A percentile compares a stretch with the other conserved stretches of the same genome.
These are phyloP conservation scores for Celastrina argiolus DNA, from an alignment of 2,888 invertebrate species.

Conservation along the genomic window DNA sequence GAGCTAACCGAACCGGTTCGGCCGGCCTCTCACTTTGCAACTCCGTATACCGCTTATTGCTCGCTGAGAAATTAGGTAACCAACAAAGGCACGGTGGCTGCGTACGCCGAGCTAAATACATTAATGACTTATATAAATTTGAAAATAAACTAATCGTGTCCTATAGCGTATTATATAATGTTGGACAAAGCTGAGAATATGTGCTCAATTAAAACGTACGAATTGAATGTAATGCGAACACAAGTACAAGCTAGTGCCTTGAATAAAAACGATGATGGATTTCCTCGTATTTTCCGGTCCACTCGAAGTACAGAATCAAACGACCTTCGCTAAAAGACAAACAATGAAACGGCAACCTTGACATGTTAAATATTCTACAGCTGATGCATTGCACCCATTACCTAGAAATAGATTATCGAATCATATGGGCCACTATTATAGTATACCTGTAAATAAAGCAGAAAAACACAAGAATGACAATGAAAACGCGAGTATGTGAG, in stretches of 20 bases:
- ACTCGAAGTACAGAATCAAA: constrained; percentile 53
- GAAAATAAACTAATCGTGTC: constrained; percentile 42
- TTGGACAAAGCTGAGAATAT: constrained; percentile 19
- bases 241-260: constrained; percentile 54
- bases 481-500: constrained; percentile 56
- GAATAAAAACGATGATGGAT: constrained; percentile 69
- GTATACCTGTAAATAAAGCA: constrained; percentile 42
- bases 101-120: constrained; percentile 54
- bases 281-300: constrained; percentile 74
- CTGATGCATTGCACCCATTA: constrained; percentile 62
- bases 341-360: constrained; percentile 74
- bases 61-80: constrained; percentile 75
- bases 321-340: constrained; percentile 73
- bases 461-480: constrained; percentile 35
- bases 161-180: constrained; percentile 20
- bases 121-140: constrained; percentile 46
- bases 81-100: constrained; percentile 64
- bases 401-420: constrained; percentile 61
- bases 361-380: constrained; percentile 60
- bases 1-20: constrained; percentile 70
- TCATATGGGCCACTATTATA: constrained; percentile 61
- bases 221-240: constrained; percentile 12
- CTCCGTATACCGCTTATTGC: constrained; percentile 57
- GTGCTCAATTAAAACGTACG: neutral
- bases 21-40: constrained; percentile 76